Evolutionary conservation across 2,113 vertebrate species (phyloP).

Genomic region (Zosterops borbonicus): DNA sequence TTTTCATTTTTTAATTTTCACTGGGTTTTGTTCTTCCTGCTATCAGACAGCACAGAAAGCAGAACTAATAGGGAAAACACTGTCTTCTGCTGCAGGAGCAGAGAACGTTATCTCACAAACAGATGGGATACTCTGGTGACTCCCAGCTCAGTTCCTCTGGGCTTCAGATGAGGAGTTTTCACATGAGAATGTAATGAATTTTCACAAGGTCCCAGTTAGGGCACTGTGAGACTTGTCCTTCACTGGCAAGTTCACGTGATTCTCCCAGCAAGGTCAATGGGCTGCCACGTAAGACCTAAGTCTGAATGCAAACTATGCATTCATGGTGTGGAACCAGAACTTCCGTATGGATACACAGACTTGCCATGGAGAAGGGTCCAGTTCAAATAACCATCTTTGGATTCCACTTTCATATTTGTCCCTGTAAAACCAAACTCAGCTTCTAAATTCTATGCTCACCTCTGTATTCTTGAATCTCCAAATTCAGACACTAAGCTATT

Average conservation of each 20-base stretch:
- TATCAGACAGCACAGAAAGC: not conserved
- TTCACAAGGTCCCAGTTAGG: not conserved
- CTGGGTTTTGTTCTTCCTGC: not conserved
- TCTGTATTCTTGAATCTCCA: not conserved
- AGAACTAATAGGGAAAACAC: not conserved
- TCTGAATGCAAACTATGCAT: not conserved
- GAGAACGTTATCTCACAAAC: not conserved
- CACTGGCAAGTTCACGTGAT: not conserved
- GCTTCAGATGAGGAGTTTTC: not conserved
- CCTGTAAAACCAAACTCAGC: not conserved
- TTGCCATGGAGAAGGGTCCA: not conserved
- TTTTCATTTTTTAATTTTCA: constrained; percentile 2
- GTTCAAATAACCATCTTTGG: not conserved
- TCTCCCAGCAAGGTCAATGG: not conserved
- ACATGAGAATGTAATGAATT: not conserved
- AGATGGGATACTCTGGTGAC: not conserved
- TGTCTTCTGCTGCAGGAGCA: not conserved
- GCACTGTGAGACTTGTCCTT: not conserved
- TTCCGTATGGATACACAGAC: not conserved
- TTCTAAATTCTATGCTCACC: not conserved
- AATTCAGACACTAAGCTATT: not conserved
- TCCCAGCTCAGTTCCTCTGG: not conserved
- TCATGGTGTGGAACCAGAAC: not conserved
- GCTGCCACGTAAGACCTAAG: not conserved
- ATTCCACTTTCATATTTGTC: not conserved